Percentiles rank a stretch among this genome's conserved stretches.
phyloP scores from a whole-genome alignment of 2,888 invertebrate genomes.

The Calameuta pallipes region DNA sequence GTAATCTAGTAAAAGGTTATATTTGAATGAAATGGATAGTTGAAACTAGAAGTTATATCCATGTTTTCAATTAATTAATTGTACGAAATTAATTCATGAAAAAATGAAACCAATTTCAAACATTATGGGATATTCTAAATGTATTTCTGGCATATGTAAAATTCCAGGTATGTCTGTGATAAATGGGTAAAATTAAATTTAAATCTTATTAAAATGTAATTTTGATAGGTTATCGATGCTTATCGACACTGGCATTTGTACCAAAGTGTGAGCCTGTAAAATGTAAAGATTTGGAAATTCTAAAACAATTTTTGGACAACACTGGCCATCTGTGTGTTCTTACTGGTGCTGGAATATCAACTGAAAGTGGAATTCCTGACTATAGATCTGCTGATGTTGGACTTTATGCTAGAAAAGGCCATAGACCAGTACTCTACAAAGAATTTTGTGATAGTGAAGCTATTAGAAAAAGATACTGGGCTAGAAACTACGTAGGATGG shows the following conservation, averaged over 20 bases:
- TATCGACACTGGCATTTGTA: slow-evolving; percentile 69
- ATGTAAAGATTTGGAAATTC: slow-evolving; percentile 70
- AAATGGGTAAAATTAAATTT: neutral
- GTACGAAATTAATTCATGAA: neutral
- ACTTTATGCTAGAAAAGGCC: slow-evolving; percentile 85
- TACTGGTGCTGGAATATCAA: slow-evolving; percentile 96
- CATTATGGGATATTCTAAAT: neutral
- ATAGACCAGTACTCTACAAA: slow-evolving; percentile 86
- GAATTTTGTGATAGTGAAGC: slow-evolving; percentile 81
- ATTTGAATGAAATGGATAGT: neutral
- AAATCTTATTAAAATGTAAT: neutral
- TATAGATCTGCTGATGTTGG: slow-evolving; percentile 94
- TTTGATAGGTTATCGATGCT: slow-evolving; percentile 22
- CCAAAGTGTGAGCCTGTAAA: slow-evolving; percentile 79
- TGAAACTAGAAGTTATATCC: neutral
- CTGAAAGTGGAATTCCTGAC: slow-evolving; percentile 96
- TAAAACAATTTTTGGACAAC: slow-evolving; percentile 72
- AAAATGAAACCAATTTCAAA: neutral
- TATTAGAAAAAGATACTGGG: slow-evolving; percentile 90
- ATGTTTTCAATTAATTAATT: neutral
- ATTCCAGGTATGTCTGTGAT: neutral
- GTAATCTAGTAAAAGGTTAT: neutral
- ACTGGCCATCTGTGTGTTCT: slow-evolving; percentile 76
- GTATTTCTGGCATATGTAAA: neutral
- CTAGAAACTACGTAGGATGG: slow-evolving; percentile 96